phyloP scores from a whole-genome alignment of 2,113 vertebrate genomes.

The Elanoides forficatus region DNA sequence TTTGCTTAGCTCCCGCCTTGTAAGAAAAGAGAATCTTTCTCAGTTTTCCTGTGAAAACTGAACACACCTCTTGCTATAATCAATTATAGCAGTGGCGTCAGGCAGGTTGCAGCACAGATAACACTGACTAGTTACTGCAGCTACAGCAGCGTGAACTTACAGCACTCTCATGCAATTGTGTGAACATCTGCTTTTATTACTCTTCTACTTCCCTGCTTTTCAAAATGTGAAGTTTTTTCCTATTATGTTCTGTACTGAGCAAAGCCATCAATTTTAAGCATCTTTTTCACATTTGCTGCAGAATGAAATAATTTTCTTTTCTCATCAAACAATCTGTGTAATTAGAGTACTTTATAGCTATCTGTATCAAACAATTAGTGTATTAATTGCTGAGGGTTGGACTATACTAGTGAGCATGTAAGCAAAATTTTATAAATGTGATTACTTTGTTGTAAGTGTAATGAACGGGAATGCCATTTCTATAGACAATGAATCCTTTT shows the following conservation, averaged over 20 bases:
- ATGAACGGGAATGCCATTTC: constrained; percentile 58
- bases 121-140: neutral
- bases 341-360: constrained; percentile 60
- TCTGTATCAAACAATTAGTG: constrained; percentile 57
- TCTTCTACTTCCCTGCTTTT: constrained; percentile 42
- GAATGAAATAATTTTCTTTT: constrained; percentile 69
- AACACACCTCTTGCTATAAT: neutral
- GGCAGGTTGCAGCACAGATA: neutral
- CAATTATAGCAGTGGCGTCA: neutral
- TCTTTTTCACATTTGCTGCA: constrained; percentile 33
- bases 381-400: constrained; percentile 66
- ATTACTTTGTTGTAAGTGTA: constrained; percentile 65
- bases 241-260: constrained; percentile 49
- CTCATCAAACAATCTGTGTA: constrained; percentile 65
- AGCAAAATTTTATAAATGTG: constrained; percentile 63
- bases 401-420: constrained; percentile 27
- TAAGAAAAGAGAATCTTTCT: neutral
- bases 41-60: neutral
- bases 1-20: neutral
- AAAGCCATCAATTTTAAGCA: constrained; percentile 45
- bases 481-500: constrained; percentile 57
- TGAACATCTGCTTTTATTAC: constrained; percentile 68
- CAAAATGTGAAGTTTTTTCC: constrained; percentile 44
- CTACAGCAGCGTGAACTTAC: neutral
- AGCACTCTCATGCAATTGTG: constrained; percentile 2